phyloP scores from a whole-genome alignment of 1,140 invertebrate genomes.

The Temnothorax nylanderi region DNA sequence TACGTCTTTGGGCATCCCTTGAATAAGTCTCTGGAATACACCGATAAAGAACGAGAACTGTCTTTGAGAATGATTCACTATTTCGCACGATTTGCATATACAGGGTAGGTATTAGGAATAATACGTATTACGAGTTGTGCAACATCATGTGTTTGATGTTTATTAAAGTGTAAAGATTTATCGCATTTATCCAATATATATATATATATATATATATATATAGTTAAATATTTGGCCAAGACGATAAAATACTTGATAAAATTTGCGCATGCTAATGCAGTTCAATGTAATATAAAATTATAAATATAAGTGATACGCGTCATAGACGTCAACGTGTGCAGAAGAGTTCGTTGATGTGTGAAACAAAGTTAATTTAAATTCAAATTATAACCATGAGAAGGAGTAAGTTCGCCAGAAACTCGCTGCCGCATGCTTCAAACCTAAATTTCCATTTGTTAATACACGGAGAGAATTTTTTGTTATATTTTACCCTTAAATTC shows the following conservation, averaged over 20 bases:
- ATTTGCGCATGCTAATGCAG: background rate
- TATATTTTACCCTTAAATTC: too few species aligned
- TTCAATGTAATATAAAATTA: background rate
- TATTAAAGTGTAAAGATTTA: background rate
- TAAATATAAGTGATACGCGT: background rate
- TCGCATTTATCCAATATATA: background rate
- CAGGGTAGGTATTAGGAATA: conserved; percentile 89
- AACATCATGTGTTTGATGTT: background rate
- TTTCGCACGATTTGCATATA: conserved; percentile 94
- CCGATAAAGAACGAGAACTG: conserved; percentile 92
- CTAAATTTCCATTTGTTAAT: background rate
- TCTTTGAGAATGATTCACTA: conserved; percentile 94
- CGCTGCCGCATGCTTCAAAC: background rate
- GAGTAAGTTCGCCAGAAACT: background rate
- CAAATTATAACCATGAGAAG: conserved; percentile 27
- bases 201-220: too few species aligned
- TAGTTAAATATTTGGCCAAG: background rate
- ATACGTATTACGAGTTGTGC: background rate
- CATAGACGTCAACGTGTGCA: background rate
- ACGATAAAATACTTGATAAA: conserved; percentile 1
- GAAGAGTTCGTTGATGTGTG: background rate
- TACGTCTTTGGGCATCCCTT: conserved; percentile 98
- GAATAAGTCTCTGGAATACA: conserved; percentile 93
- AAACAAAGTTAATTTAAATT: conserved; percentile 49
- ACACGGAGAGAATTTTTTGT: too few species aligned